Base-by-base conservation (phyloP, 2,797 vertebrate species). In the Eulemur mongoz region DNA sequence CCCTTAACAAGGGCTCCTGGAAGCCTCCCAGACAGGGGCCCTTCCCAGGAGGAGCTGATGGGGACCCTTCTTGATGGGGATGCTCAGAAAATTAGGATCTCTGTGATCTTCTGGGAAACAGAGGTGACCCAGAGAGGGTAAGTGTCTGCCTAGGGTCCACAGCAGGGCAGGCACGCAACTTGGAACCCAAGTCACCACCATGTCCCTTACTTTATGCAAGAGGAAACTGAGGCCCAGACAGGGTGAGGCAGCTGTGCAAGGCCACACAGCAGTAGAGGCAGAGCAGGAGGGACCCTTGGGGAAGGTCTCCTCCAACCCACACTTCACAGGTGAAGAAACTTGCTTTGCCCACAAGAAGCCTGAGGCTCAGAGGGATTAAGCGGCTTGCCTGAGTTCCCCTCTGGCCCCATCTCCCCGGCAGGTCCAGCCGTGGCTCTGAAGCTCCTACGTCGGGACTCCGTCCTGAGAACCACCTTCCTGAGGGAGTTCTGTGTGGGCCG, bases 401-500 rank as follows among this genome's bases (percentile, higher is more conserved):
- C 30, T 12, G 20, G 5, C 15, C 18, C 48, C 13, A 0, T 57
- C 30, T 18, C 57, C 18, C 38, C 0, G 7, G 10, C 98, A 99
- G 99, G 99, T 3, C 99, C 98, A 0, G 98, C 98, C 0, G 98
- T 99, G 98, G 99, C 99, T 0, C 98, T 99, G 96, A 99, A 99
- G 98, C 98, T 99, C 94, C 99, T 99, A 95, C 98, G 97, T 0
- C 99, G 99, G 22, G 98, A 97, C 65, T 98, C 98, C 0, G 99
- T 99, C 0, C 98, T 97, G 0, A 98, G 98, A 0, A 70, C 98
- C 43, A 98, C 98, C 0, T 99, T 99, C 97, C 98, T 99, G 93
- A 97, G 99, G 89, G 99, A 99, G 96, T 99, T 99, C 12, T 99
- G 99, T 82, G 98, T 99, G n/a, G 98, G 99, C 0, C 98, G 99